phyloP scores from a whole-genome alignment of 2,113 vertebrate species.

The Otocyon megalotis region DNA sequence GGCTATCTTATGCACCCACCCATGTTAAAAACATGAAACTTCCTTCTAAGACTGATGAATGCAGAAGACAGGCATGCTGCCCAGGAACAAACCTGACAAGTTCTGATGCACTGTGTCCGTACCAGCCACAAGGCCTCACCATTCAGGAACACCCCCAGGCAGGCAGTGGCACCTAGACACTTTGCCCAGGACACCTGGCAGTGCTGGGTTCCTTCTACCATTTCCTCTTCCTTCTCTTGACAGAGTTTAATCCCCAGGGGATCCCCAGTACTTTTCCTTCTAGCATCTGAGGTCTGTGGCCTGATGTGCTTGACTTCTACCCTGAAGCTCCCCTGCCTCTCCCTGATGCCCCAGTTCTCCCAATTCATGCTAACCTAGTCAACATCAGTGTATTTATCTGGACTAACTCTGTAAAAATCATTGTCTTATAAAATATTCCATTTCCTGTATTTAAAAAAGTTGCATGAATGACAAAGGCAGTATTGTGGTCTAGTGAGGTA shows the following conservation, averaged over 20 bases:
- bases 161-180: neutral
- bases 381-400: neutral
- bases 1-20: neutral
- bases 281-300: neutral
- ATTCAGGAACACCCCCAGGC: neutral
- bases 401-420: neutral
- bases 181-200: neutral
- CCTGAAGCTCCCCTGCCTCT: neutral
- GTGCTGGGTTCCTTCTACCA: neutral
- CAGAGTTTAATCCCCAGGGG: neutral
- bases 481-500: neutral
- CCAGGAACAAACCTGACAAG: neutral
- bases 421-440: neutral
- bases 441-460: neutral
- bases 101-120: neutral
- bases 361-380: neutral
- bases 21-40: neutral
- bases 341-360: neutral
- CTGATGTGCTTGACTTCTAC: neutral
- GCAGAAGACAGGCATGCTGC: neutral
- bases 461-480: neutral
- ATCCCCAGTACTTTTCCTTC: neutral
- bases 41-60: neutral
- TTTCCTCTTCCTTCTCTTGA: neutral
- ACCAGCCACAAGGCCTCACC: accelerated